Evolutionary conservation across 1,140 invertebrate genomes (phyloP).

Genomic region (Bombus sylvicola): DNA sequence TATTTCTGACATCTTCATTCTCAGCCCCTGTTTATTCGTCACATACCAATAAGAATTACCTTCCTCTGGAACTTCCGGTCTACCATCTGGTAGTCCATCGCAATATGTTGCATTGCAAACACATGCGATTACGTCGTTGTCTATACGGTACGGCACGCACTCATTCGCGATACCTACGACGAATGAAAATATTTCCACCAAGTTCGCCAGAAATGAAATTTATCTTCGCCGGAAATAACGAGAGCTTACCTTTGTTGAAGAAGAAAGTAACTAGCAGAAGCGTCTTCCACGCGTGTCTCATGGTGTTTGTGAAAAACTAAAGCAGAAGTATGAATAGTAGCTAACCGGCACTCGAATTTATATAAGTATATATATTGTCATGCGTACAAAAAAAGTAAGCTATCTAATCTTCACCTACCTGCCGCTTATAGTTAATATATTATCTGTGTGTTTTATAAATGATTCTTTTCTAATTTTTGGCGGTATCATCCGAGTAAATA

Average conservation of each 20-base stretch:
- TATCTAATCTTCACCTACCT: no score
- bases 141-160: conserved; percentile 80
- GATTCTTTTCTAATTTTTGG: no score
- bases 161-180: conserved; percentile 47
- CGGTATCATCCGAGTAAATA: no score
- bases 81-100: conserved; percentile 85
- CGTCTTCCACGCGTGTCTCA: background rate
- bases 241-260: background rate
- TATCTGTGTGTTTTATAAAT: no score
- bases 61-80: conserved; percentile 68
- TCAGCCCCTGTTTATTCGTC: conserved; percentile 83
- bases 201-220: background rate
- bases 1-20: conserved; percentile 68
- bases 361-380: background rate
- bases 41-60: conserved; percentile 84
- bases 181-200: background rate
- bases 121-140: conserved; percentile 87
- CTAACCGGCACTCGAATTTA: background rate
- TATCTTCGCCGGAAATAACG: background rate
- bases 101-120: conserved; percentile 94
- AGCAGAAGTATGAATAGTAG: rapidly evolving
- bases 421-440: background rate
- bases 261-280: background rate
- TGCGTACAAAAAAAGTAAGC: no score
- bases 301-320: no score